A percentile compares a stretch with the other conserved stretches of the same genome.
phyloP scores from a whole-genome alignment of 2,113 vertebrate species.

The Nipponia nippon region DNA sequence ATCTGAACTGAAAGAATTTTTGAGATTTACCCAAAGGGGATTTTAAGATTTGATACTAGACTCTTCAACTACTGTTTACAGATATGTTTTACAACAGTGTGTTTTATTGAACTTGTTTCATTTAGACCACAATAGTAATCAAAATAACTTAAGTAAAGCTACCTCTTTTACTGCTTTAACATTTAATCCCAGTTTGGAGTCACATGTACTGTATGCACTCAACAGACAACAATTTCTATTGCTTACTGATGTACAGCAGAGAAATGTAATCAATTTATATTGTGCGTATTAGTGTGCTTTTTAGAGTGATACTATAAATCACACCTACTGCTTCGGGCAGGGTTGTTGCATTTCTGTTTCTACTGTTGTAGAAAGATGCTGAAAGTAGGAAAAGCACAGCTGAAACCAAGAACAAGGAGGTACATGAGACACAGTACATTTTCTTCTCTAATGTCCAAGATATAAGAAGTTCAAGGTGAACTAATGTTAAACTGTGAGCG shows the following conservation, averaged over 20 bases:
- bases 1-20: slow-evolving; percentile 32
- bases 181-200: not conserved
- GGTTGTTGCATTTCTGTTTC: not conserved
- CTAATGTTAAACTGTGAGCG: not conserved
- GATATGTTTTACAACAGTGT: not conserved
- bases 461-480: not conserved
- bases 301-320: slow-evolving; percentile 31
- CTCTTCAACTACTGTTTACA: slow-evolving; percentile 30
- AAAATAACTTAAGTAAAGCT: slow-evolving; percentile 10
- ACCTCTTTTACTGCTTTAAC: not conserved
- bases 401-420: not conserved
- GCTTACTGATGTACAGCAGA: slow-evolving; percentile 3
- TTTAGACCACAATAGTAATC: slow-evolving; percentile 1
- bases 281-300: not conserved
- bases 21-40: slow-evolving; percentile 34
- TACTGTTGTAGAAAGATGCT: not conserved
- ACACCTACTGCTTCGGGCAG: not conserved
- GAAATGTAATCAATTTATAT: slow-evolving; percentile 34
- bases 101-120: not conserved
- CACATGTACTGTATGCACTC: not conserved
- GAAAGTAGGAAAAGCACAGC: not conserved
- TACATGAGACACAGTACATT: not conserved
- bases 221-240: not conserved
- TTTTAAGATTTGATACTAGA: not conserved
- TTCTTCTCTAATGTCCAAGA: not conserved